These are phyloP conservation scores for Myotis pilosus DNA, from an alignment of 2,797 vertebrate genomes.

Conservation along the genomic window DNA sequence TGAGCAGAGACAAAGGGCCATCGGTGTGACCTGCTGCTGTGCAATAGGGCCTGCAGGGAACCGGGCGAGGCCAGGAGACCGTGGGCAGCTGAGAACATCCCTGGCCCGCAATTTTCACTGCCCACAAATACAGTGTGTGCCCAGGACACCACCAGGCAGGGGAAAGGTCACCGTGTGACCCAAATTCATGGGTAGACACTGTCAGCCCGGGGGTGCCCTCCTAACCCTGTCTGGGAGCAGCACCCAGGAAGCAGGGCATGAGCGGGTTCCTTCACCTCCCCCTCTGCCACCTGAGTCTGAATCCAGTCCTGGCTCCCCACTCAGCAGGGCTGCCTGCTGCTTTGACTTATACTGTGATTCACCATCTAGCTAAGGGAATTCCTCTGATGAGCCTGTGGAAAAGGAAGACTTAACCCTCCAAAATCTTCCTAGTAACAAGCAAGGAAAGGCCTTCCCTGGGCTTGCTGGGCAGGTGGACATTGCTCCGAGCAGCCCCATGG, in stretches of 20 bases:
- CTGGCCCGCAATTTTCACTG: neutral
- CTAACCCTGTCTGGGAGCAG: neutral
- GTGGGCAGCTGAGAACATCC: neutral
- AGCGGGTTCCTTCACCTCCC: neutral
- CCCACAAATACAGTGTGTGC: neutral
- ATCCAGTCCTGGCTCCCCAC: neutral
- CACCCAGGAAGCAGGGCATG: neutral
- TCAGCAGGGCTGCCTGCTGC: neutral
- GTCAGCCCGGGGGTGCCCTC: neutral
- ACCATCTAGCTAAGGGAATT: neutral
- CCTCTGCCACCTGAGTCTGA: neutral
- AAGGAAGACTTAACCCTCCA: neutral
- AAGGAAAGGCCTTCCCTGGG: neutral
- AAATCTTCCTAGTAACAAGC: neutral
- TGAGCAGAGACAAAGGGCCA: neutral
- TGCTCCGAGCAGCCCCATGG: neutral
- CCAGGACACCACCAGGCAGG: neutral
- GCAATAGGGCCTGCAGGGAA: neutral
- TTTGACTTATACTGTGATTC: constrained; percentile 49
- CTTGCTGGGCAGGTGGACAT: neutral
- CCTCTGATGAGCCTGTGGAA: neutral
- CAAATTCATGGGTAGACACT: constrained; percentile 15
- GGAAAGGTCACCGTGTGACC: neutral
- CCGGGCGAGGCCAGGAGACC: neutral
- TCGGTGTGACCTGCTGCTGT: too few species aligned